Percentiles rank a stretch among this genome's conserved stretches.
Evolutionary conservation across 2,888 invertebrate species (phyloP).

Genomic region (Diarsia mendica): DNA sequence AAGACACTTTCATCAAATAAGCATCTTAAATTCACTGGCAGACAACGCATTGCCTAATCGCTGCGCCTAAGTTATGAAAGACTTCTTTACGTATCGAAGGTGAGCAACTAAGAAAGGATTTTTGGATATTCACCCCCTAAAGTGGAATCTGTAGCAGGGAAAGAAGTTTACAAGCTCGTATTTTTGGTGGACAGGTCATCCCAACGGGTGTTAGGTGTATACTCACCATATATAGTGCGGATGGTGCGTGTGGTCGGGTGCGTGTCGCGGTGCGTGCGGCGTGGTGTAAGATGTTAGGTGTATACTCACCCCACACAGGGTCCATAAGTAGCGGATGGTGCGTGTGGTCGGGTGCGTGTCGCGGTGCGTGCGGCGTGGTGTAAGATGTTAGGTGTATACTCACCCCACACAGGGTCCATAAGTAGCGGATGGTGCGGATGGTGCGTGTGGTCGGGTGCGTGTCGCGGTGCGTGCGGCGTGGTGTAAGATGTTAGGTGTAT

Average conservation of each 20-base stretch:
- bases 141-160: neutral
- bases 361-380: too few relatives aligned
- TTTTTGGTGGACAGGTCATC: neutral
- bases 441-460: too few relatives aligned
- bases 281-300: too few relatives aligned
- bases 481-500: too few relatives aligned
- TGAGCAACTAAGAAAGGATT: neutral
- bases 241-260: constrained; percentile 69
- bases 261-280: constrained; percentile 86
- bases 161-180: neutral
- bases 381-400: too few relatives aligned
- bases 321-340: too few relatives aligned
- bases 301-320: too few relatives aligned
- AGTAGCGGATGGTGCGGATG: too few relatives aligned
- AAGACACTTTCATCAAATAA: neutral
- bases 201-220: too few relatives aligned
- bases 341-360: too few relatives aligned
- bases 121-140: neutral
- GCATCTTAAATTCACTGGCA: neutral
- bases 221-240: constrained; percentile 93
- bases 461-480: too few relatives aligned
- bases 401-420: too few relatives aligned
- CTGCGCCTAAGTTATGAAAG: neutral
- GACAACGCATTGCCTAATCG: neutral
- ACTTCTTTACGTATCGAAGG: neutral